phyloP scores from a whole-genome alignment of 2,888 invertebrate species.

The Didymodactylos carnosus region DNA sequence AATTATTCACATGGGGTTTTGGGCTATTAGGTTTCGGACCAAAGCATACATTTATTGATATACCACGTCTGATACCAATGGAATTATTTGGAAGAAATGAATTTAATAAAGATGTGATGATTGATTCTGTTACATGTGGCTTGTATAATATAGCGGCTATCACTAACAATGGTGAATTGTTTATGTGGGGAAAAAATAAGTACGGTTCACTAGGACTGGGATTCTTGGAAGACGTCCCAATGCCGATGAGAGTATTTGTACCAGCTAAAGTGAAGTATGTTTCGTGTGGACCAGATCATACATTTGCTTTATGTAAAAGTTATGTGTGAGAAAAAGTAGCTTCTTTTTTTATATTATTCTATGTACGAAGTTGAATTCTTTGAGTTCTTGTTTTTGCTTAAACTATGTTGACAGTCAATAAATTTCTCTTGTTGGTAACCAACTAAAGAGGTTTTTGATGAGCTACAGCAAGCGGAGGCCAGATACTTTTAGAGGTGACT shows the following conservation, averaged over 20 bases:
- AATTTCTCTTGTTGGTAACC: too few relatives aligned
- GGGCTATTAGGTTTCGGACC: slow-evolving; percentile 78
- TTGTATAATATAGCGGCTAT: slow-evolving; percentile 55
- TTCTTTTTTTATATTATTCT: too few relatives aligned
- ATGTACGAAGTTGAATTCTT: too few relatives aligned
- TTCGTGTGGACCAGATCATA: slow-evolving; percentile 56
- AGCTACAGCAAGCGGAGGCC: too few relatives aligned
- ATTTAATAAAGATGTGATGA: slow-evolving; percentile 41
- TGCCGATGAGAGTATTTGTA: slow-evolving; percentile 42
- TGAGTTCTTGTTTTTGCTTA: too few relatives aligned
- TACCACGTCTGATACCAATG: slow-evolving; percentile 53
- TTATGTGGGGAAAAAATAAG: slow-evolving; percentile 73
- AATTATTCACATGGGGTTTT: slow-evolving; percentile 78
- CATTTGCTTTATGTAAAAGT: slow-evolving; percentile 19
- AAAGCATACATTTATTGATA: slow-evolving; percentile 44
- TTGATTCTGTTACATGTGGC: slow-evolving; percentile 38
- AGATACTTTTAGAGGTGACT: too few relatives aligned
- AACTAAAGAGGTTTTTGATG: too few relatives aligned
- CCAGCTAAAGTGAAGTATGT: slow-evolving; percentile 56
- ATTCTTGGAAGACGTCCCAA: slow-evolving; percentile 43
- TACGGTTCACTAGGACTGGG: slow-evolving; percentile 65
- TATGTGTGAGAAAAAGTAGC: slow-evolving; percentile 2
- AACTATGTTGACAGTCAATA: too few relatives aligned
- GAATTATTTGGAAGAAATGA: slow-evolving; percentile 66
- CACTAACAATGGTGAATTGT: slow-evolving; percentile 61